Evolutionary conservation across 1,140 invertebrate genomes (phyloP).

Genomic region (Elysia chlorotica): DNA sequence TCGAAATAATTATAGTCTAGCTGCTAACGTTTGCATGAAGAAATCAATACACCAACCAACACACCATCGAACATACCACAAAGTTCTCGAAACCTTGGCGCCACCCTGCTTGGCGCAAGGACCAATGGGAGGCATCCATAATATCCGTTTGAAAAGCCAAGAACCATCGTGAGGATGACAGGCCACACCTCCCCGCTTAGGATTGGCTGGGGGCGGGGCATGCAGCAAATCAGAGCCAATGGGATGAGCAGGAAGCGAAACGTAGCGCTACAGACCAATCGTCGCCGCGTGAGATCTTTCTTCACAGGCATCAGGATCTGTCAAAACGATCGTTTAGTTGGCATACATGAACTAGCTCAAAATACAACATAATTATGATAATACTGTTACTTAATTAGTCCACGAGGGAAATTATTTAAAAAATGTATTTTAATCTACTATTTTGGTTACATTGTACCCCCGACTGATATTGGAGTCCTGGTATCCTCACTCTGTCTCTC

Average conservation of each 20-base stretch:
- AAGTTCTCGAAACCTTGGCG: slow-evolving; percentile 76
- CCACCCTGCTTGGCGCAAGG: slow-evolving; percentile 80
- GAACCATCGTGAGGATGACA: slow-evolving; percentile 70
- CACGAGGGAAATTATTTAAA: too few species aligned
- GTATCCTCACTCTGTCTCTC: too few species aligned
- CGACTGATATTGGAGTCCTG: too few species aligned
- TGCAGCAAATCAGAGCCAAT: slow-evolving; percentile 14
- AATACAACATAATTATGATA: too few species aligned
- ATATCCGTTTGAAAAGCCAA: slow-evolving; percentile 85
- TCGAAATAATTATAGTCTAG: too few species aligned
- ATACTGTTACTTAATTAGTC: too few species aligned
- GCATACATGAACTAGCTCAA: too few species aligned
- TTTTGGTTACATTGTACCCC: too few species aligned
- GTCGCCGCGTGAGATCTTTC: not conserved
- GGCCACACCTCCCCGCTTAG: slow-evolving; percentile 61
- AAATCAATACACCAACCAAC: too few species aligned
- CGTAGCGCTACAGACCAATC: not conserved
- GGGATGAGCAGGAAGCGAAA: not conserved
- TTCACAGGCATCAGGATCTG: not conserved
- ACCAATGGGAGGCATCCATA: slow-evolving; percentile 91
- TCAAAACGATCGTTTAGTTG: too few species aligned
- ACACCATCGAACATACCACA: slow-evolving; percentile 70
- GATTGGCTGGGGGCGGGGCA: not conserved
- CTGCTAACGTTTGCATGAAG: too few species aligned
- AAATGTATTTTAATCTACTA: too few species aligned